Base-by-base conservation (phyloP, 2,888 invertebrate species). In the Drosophila picticornis region DNA sequence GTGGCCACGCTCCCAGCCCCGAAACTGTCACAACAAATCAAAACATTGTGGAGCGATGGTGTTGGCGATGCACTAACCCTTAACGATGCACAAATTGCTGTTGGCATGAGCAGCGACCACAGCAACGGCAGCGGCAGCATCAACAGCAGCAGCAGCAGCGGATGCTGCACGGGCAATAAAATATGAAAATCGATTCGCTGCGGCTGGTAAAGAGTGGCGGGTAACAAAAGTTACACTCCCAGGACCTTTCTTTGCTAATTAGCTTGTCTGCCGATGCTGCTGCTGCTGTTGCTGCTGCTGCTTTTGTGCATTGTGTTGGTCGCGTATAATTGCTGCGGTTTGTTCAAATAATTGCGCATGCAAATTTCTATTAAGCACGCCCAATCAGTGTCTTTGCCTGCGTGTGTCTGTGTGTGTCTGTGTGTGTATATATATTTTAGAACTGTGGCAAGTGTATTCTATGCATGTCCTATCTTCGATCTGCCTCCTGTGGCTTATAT, bases 1-100 rank as follows among this genome's bases (percentile, higher is more conserved):
- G 34, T 65, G 56, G 55, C 66, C 67, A 71, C 59, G 68, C 64
- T 68, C 52, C 72, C 75, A 74, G 65, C 2, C 32, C 71, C 88
- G 80, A 78, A 90, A 80, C 83, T 93, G 93, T 93, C 93, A 93
- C 92, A 93, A 93, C 93, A 93, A 93, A 92, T 92, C 92, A 93
- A 89, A 92, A 92, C 87, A 92, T 70, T 68, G 48, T 68, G 68
- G 52, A 50, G 25, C 53, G 70, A 40, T 64, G 66, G 40, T 79
- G 71, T 65, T 69, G 82, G 36, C 65, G 58, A 46, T 78, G 84
- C 80, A 84, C 71, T 77, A 88, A 90, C 85, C 85, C 85, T 65
- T 88, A 90, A 85, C 70, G 81, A 85, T 68, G 81, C 86, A 90
- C 89, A 79, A 90, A 90, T 83, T 82, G 86, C 72, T 77, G 55